phyloP scores from a whole-genome alignment of 2,888 invertebrate species.

The Ophion slaviceki region DNA sequence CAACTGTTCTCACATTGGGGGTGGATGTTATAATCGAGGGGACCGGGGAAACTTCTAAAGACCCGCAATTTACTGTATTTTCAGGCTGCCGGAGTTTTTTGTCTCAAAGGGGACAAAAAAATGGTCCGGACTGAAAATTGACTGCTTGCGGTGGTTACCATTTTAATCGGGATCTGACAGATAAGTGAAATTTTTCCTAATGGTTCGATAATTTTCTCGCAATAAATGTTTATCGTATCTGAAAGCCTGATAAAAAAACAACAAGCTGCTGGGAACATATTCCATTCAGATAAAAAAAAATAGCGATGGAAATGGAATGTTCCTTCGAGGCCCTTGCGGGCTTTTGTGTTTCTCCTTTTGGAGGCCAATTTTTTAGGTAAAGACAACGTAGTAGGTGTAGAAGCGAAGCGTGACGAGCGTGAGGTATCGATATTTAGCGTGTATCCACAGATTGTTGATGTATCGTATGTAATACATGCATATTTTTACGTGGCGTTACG shows the following conservation, averaged over 20 bases:
- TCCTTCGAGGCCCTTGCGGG: too few species aligned
- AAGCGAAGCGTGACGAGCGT: background rate
- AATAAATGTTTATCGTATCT: too few species aligned
- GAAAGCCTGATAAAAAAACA: too few species aligned
- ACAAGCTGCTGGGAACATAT: too few species aligned
- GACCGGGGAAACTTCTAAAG: constrained; percentile 74
- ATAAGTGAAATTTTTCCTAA: too few species aligned
- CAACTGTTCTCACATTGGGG: constrained; percentile 61
- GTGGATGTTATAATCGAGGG: constrained; percentile 23
- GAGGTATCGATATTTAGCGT: constrained; percentile 39
- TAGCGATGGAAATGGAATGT: too few species aligned
- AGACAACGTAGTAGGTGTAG: background rate
- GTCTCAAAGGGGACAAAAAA: background rate
- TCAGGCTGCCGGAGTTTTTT: background rate
- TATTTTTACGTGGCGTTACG: too few species aligned
- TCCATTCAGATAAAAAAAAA: too few species aligned
- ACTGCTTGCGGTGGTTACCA: too few species aligned
- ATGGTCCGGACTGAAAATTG: background rate
- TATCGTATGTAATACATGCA: background rate
- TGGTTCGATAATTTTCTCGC: too few species aligned
- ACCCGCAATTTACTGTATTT: constrained; percentile 56
- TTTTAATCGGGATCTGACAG: too few species aligned
- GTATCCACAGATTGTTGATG: constrained; percentile 25
- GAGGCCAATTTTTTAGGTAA: background rate
- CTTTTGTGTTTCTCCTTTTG: too few species aligned